Percentiles rank a stretch among this genome's conserved stretches.
Evolutionary conservation across 2,888 invertebrate genomes (phyloP).

Genomic region (Barypeithes pellucidus): DNA sequence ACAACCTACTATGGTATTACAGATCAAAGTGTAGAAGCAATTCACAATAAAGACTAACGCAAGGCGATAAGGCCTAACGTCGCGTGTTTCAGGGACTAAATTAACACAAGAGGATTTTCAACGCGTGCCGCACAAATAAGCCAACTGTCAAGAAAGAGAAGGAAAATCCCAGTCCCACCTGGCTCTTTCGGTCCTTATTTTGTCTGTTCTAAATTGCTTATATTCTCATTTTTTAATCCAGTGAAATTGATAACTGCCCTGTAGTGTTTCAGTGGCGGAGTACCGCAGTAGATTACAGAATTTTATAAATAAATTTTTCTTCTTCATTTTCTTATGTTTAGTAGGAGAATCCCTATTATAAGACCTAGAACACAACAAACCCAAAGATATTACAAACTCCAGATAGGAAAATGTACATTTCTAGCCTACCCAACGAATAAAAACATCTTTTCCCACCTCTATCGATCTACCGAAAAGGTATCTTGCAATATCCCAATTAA

Average conservation of each 20-base stretch:
- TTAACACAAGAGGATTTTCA: slow-evolving; percentile 38
- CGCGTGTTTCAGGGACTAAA: slow-evolving; percentile 37
- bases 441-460: too few species aligned
- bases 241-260: slow-evolving; percentile 24
- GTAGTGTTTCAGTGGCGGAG: slow-evolving; percentile 17
- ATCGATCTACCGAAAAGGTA: too few species aligned
- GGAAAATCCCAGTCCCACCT: slow-evolving; percentile 51
- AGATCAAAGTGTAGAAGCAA: slow-evolving; percentile 17
- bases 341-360: too few species aligned
- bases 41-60: too few species aligned
- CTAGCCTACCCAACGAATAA: too few species aligned
- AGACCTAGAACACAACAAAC: too few species aligned
- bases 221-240: slow-evolving; percentile 20
- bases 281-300: background rate
- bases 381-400: too few species aligned
- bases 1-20: slow-evolving; percentile 7
- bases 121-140: slow-evolving; percentile 41
- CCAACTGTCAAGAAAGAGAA: slow-evolving; percentile 54
- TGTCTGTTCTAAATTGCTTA: slow-evolving; percentile 15
- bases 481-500: too few species aligned
- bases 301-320: background rate
- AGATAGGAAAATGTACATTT: too few species aligned
- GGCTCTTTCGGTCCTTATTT: slow-evolving; percentile 38
- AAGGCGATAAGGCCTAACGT: slow-evolving; percentile 29
- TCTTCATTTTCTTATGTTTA: too few species aligned